Base-by-base conservation (phyloP, 1,140 invertebrate species). In the Penaeus chinensis region DNA sequence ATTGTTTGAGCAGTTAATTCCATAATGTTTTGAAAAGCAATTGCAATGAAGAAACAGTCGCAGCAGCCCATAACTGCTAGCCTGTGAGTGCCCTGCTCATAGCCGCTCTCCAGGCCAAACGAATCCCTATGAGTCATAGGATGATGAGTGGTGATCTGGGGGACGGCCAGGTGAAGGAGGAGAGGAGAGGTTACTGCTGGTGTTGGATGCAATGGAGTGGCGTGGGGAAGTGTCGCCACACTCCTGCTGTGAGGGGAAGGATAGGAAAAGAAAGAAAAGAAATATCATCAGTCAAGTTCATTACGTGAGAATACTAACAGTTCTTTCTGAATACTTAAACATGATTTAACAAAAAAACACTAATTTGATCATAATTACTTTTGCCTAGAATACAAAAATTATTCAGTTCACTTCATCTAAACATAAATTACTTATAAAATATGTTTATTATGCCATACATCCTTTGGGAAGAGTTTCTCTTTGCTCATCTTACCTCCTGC, bases 191-290 rank as follows among this genome's bases (percentile, higher is more conserved):
- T 95, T 96, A 91, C 95, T 96, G 92, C 95, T 96, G 92, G 96
- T 96, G 92, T 96, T 96, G 66, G 96, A 96, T 47, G 95, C 95
- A 90, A 96, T 95, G 65, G 96, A 96, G 91, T 96, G 95, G 82
- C 95, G 93, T 63, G 95, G 95, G 91, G 87, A 90, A 0, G 89
- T 89, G 79, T 90, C 90, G 85, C 94, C 95, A 89, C 94, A 93
- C 90, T 94, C 93, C 65, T 93, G 91, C 83, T 92, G 88, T 84
- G 63, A 65, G 79, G 47, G 22, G 77, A 69, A 2, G 61, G 16
- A 80, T 20, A 83, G 47, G 22, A 77, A 69, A 2, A 42, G 22
- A 80, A 37, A 69, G 22, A 16, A 16, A 37, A 54, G 11, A 69
- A n/a, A 42, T 13, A 66, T n/a, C 0, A 83, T 79, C 77, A 79